Percentiles rank a stretch among this genome's conserved stretches.
phyloP scores from a whole-genome alignment of 1,140 invertebrate genomes.

The Caligus rogercresseyi region DNA sequence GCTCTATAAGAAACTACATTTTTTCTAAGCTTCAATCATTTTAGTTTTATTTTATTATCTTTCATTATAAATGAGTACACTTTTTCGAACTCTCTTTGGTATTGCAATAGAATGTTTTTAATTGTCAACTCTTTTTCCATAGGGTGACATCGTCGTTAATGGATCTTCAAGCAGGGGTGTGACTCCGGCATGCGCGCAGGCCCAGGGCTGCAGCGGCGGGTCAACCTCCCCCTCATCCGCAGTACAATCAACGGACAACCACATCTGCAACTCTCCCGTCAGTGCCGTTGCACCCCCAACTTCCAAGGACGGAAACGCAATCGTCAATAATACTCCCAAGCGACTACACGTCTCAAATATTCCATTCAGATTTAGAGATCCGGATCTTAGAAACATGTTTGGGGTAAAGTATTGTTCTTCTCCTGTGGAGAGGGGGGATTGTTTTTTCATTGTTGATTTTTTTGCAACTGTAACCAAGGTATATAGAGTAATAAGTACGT shows the following conservation, averaged over 20 bases:
- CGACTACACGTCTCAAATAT: slow-evolving; percentile 92
- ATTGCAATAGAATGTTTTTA: no score
- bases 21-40: no score
- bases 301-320: slow-evolving; percentile 18
- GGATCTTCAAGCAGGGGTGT: not conserved
- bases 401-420: slow-evolving; percentile 48
- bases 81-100: no score
- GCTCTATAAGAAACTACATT: no score
- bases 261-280: not conserved
- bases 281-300: slow-evolving; percentile 6
- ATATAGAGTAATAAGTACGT: no score
- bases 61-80: no score
- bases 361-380: slow-evolving; percentile 94
- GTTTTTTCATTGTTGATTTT: not conserved
- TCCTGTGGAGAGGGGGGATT: not conserved
- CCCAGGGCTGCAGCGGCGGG: no score
- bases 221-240: not conserved
- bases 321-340: slow-evolving; percentile 34
- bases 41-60: no score
- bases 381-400: slow-evolving; percentile 90
- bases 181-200: no score
- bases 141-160: not conserved
- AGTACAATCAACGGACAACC: not conserved
- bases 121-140: no score
- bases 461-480: no score